Percentiles rank a stretch among this genome's conserved stretches.
Conservation (phyloP, 2,113 vertebrate species). For the Guaruba guarouba region DNA sequence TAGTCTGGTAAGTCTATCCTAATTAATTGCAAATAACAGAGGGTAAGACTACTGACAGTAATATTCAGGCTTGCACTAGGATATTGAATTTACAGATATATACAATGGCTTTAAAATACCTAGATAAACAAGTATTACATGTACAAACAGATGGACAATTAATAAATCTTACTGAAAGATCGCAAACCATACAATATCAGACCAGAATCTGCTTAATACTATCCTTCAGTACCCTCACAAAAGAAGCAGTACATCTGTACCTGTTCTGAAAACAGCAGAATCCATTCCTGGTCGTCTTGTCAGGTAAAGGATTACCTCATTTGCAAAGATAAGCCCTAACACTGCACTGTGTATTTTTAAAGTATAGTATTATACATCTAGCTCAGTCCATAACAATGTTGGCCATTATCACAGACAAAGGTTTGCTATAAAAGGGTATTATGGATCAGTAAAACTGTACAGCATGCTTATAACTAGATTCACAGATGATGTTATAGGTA, state of each 20-base stretch:
- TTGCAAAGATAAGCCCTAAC: conserved; percentile 29
- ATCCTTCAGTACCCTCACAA: neutral
- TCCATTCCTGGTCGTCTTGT: conserved; percentile 1
- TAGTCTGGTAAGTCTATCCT: neutral
- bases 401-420: neutral
- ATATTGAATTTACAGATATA: neutral
- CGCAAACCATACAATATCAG: neutral
- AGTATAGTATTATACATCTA: neutral
- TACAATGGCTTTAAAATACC: conserved; percentile 15
- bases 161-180: conserved; percentile 19
- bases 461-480: neutral
- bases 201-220: neutral
- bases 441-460: neutral
- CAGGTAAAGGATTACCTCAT: conserved; percentile 6
- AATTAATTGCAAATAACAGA: conserved; percentile 55
- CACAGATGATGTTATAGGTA: neutral
- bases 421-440: neutral
- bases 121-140: neutral
- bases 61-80: neutral
- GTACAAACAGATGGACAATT: conserved; percentile 40
- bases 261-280: neutral
- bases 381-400: neutral
- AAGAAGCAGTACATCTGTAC: conserved; percentile 18
- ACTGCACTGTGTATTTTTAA: neutral
- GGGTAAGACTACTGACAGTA: neutral